Conservation (phyloP, 2,113 vertebrate genomes). For the Tachysurus vachellii region DNA sequence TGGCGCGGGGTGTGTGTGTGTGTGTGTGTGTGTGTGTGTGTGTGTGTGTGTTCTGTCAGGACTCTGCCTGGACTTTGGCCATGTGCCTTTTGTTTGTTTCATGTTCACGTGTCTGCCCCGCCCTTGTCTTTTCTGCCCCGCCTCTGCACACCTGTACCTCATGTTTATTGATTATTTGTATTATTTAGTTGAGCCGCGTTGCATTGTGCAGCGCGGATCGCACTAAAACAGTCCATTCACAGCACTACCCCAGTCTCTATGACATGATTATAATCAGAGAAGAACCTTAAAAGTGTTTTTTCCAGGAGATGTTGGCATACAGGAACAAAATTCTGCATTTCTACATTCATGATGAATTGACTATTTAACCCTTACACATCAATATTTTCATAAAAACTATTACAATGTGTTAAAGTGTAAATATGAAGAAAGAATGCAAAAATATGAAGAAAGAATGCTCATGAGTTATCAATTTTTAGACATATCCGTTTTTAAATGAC, state of each 20-base stretch:
- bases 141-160: too few relatives aligned
- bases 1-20: too few relatives aligned
- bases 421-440: not conserved
- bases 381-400: not conserved
- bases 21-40: too few relatives aligned
- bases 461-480: not conserved
- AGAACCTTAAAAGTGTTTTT: not conserved
- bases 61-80: too few relatives aligned
- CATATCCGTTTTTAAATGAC: not conserved
- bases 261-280: not conserved
- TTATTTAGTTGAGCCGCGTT: too few relatives aligned
- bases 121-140: too few relatives aligned
- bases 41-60: too few relatives aligned
- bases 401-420: not conserved
- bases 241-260: not conserved
- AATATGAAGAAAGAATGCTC: not conserved
- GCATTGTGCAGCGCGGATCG: too few relatives aligned
- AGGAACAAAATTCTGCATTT: not conserved
- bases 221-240: not conserved
- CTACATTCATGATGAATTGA: not conserved
- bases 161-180: too few relatives aligned
- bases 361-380: not conserved
- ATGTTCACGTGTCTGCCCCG: too few relatives aligned
- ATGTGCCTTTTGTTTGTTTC: too few relatives aligned
- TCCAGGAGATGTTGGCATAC: not conserved